Base-by-base conservation (phyloP, 1,140 invertebrate species). In the Drosophila varians region DNA sequence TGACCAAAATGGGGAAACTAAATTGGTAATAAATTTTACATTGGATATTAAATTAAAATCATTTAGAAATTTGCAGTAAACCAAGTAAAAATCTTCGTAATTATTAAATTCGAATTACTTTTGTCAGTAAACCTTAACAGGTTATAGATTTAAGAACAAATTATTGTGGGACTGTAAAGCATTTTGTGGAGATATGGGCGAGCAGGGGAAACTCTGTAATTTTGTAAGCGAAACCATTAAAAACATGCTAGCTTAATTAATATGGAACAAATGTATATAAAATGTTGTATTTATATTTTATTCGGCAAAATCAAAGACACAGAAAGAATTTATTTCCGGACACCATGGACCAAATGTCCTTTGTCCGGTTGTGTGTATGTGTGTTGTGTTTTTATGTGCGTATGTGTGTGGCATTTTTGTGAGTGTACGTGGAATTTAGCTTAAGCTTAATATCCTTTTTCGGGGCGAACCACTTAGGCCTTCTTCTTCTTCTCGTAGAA, bases 401-500 rank as follows among this genome's bases (percentile, higher is more conserved):
- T 64, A 46, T 43, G 45, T 28, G 69, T 65, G 58, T 46, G 53
- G 36, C 16, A 16, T 38, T 38, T 38, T 38, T 65, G 49, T 48
- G 45, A 25, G 46, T 60, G 46, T 60, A 47, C 51, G 64, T 84
- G 82, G 83, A 87, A 88, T 87, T 66, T 87, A 82, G 82, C 82
- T 87, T 82, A 87, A 74, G 82, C 82, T 82, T 77, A 36, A 47
- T 55, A 72, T 72, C 69, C 68, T 72, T 51, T 66, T 38, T 38
- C 2, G 12, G 12, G 57, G 26, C 23, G 46, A 21, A 14, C 38
- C 11, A 26, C 68, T 87, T 87, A 87, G 58, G 43, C 60, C 82
- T 89, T 89, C 82, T 89, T 89, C 90, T 91, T 91, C 75, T 89
- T 89, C 65, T 90, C 88, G 56, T 91, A 91, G 77, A 73, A 60